Conservation (phyloP, 2,113 vertebrate species). For the Terrapene triunguis region DNA sequence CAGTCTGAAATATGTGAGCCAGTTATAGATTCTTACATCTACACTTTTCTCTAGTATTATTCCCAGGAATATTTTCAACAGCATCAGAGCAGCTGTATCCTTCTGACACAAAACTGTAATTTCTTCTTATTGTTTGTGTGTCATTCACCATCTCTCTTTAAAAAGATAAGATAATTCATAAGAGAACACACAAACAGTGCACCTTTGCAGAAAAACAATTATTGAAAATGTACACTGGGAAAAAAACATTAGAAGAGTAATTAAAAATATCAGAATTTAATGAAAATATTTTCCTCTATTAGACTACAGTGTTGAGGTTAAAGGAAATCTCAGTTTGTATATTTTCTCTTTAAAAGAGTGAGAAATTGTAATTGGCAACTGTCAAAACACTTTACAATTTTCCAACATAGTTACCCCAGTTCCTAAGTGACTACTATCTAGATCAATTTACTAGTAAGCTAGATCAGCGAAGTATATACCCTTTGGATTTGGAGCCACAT, state of each 20-base stretch:
- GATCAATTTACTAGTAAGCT: neutral
- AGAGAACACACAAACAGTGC: neutral
- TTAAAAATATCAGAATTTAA: neutral
- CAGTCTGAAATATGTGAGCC: neutral
- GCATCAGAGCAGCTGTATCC: neutral
- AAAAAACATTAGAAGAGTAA: neutral
- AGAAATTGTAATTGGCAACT: neutral
- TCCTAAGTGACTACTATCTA: neutral
- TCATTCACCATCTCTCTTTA: neutral
- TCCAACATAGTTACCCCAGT: neutral
- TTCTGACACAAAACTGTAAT: neutral
- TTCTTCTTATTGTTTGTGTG: neutral
- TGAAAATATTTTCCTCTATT: neutral
- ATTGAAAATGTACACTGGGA: neutral
- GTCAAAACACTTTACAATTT: neutral
- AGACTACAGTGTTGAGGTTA: neutral
- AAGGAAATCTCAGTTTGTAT: neutral
- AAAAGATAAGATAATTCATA: neutral
- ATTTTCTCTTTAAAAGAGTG: neutral
- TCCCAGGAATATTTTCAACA: neutral
- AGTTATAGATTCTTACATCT: neutral
- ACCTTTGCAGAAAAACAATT: neutral
- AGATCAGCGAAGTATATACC: neutral
- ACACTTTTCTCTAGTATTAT: neutral
- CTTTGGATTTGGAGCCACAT: neutral